Percentiles rank a stretch among this genome's conserved stretches.
These are phyloP conservation scores for Forbesichthys agassizii DNA, from an alignment of 2,113 vertebrate species.

Conservation along the genomic window DNA sequence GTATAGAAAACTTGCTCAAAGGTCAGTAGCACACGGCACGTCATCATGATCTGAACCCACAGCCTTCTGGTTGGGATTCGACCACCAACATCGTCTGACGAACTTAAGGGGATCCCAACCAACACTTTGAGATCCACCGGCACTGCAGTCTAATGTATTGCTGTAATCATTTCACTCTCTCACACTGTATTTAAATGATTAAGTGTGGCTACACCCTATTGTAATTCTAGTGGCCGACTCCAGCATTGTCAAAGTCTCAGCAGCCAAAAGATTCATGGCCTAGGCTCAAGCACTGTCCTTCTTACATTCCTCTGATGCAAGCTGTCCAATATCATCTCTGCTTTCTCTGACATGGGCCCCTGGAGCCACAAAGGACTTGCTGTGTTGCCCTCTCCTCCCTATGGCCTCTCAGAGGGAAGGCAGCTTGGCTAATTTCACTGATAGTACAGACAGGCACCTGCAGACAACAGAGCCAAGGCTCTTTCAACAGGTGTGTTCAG, in stretches of 20 bases:
- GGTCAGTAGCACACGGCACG: too few relatives aligned
- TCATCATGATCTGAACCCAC: too few relatives aligned
- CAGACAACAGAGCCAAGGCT: slow-evolving; percentile 17
- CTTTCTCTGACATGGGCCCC: slow-evolving; percentile 54
- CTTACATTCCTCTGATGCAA: slow-evolving; percentile 67
- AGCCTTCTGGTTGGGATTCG: too few relatives aligned
- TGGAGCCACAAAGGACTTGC: slow-evolving; percentile 65
- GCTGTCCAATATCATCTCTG: slow-evolving; percentile 66
- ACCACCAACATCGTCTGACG: too few relatives aligned
- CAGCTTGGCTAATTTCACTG: slow-evolving; percentile 50
- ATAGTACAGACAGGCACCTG: slow-evolving; percentile 62
- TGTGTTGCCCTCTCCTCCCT: slow-evolving; percentile 60
- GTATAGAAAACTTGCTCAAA: too few relatives aligned
- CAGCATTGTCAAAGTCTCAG: slow-evolving; percentile 39
- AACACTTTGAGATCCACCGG: too few relatives aligned
- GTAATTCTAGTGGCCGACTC: too few relatives aligned
- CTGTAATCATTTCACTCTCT: too few relatives aligned
- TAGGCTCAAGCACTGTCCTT: slow-evolving; percentile 36
- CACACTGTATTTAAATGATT: too few relatives aligned
- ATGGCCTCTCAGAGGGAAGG: slow-evolving; percentile 30
- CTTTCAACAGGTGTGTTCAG: slow-evolving; percentile 58
- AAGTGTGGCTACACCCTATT: too few relatives aligned
- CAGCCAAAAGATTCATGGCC: slow-evolving; percentile 40
- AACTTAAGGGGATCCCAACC: too few relatives aligned
- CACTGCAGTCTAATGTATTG: too few relatives aligned